A percentile compares a stretch with the other conserved stretches of the same genome.
Conservation (phyloP, 2,888 invertebrate genomes). For the Diadromus collaris region DNA sequence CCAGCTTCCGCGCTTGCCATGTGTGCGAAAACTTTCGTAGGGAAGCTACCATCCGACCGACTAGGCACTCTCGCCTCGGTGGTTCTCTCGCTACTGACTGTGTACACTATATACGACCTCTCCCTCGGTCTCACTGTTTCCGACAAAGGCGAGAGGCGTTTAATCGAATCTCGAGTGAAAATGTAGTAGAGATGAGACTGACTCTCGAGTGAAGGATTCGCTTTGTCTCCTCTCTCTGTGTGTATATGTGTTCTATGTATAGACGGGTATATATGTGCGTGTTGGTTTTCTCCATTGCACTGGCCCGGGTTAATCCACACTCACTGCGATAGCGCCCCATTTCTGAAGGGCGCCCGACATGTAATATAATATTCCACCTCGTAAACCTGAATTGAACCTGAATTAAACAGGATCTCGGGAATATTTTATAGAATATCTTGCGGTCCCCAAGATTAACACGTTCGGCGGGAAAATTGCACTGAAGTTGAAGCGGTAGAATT, state of each 20-base stretch:
- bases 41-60: slow-evolving; percentile 24
- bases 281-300: slow-evolving; percentile 10
- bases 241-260: background rate
- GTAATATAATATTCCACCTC: slow-evolving; percentile 42
- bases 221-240: slow-evolving; percentile 39
- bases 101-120: background rate
- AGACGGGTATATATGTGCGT: background rate
- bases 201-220: slow-evolving; percentile 49
- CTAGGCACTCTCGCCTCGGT: slow-evolving; percentile 22
- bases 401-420: slow-evolving; percentile 17
- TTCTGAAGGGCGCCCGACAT: slow-evolving; percentile 11
- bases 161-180: slow-evolving; percentile 63
- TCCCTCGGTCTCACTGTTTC: slow-evolving; percentile 21
- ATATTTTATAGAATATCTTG: slow-evolving; percentile 5
- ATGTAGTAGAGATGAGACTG: slow-evolving; percentile 58
- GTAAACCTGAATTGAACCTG: slow-evolving; percentile 15
- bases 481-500: background rate
- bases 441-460: background rate
- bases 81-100: slow-evolving; percentile 18
- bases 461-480: too few species aligned
- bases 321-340: slow-evolving; percentile 31
- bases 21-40: slow-evolving; percentile 20
- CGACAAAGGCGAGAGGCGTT: slow-evolving; percentile 57
- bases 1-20: background rate
- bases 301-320: slow-evolving; percentile 44